phyloP scores from a whole-genome alignment of 2,797 vertebrate species.

The Ara ararauna region DNA sequence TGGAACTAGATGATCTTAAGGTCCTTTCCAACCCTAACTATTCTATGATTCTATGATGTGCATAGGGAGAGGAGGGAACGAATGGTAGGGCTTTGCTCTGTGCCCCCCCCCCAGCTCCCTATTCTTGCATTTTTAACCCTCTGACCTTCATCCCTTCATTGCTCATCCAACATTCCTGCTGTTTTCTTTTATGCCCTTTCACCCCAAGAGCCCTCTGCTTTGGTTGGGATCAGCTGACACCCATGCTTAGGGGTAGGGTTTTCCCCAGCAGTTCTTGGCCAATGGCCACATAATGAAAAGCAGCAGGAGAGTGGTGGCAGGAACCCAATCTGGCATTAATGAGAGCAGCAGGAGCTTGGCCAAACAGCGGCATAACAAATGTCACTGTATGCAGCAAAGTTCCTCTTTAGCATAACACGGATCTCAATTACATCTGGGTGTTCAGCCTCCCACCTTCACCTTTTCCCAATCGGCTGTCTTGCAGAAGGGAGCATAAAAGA shows the following conservation, averaged over 20 bases:
- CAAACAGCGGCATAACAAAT: not conserved
- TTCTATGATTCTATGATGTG: no score
- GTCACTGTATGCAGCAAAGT: not conserved
- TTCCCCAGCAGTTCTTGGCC: constrained; percentile 43
- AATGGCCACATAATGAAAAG: constrained; percentile 23
- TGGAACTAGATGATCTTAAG: no score
- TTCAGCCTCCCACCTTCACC: not conserved
- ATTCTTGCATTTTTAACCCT: not conserved
- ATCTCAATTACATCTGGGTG: not conserved
- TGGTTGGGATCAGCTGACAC: constrained; percentile 25
- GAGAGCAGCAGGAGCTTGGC: constrained; percentile 15
- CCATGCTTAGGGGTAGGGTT: not conserved
- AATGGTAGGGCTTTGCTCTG: not conserved
- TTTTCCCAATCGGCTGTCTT: not conserved
- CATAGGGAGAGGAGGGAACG: rapidly evolving
- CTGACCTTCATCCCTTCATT: not conserved
- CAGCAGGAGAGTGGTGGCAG: not conserved
- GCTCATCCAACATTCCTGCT: not conserved
- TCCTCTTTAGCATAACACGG: not conserved
- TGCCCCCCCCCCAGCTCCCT: not conserved
- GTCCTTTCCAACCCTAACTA: no score
- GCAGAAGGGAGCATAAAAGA: not conserved
- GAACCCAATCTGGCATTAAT: constrained; percentile 47
- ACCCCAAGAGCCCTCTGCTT: not conserved
- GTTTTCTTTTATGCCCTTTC: not conserved